Conservation (phyloP, 2,113 vertebrate genomes). For the Malurus melanocephalus region DNA sequence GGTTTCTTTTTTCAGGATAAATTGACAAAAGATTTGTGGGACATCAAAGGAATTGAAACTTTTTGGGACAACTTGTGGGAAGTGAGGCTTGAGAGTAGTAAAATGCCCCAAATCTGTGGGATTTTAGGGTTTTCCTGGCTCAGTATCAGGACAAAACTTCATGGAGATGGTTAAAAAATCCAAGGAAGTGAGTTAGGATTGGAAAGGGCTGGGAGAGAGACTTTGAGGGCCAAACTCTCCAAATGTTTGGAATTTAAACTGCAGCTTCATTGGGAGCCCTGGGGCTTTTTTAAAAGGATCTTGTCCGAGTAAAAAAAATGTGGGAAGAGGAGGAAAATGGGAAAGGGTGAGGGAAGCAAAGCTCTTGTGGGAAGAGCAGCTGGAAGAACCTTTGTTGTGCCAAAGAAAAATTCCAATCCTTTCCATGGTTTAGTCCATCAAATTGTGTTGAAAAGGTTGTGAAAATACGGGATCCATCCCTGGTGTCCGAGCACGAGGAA, state of each 20-base stretch:
- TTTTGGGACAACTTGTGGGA: background rate
- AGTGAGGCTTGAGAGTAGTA: background rate
- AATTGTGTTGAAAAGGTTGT: no score
- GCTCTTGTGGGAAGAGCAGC: background rate
- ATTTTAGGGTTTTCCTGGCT: background rate
- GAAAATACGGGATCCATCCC: background rate
- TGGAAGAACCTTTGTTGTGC: background rate
- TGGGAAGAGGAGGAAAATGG: background rate
- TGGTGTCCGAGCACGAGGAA: background rate
- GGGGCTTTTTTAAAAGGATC: background rate
- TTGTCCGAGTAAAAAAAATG: rapidly evolving
- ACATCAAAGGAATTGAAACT: rapidly evolving
- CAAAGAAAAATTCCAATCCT: background rate
- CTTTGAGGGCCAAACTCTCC: background rate
- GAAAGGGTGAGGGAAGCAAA: background rate
- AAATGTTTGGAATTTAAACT: background rate
- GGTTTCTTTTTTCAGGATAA: background rate
- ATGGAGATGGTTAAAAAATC: background rate
- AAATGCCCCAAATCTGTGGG: background rate
- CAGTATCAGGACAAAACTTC: no score
- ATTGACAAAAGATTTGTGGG: background rate
- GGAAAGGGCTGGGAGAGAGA: background rate
- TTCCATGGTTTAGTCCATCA: no score
- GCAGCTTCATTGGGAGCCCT: background rate
- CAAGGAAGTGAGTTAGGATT: background rate